Percentiles rank a stretch among this genome's conserved stretches.
phyloP scores from a whole-genome alignment of 2,888 invertebrate genomes.

The Conops quadrifasciatus region DNA sequence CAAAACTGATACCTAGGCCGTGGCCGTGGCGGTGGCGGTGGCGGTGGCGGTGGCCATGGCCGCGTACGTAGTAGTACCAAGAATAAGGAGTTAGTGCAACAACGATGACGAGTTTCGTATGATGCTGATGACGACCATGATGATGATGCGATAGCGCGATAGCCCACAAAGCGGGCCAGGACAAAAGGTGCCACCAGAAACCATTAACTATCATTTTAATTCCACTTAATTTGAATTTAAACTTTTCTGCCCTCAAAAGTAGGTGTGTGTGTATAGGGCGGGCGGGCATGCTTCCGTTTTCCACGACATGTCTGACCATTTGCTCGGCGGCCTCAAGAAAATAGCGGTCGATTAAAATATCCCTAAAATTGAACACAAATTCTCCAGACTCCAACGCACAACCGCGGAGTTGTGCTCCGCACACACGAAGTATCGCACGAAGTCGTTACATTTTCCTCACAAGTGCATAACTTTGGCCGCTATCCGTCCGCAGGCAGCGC shows the following conservation, averaged over 20 bases:
- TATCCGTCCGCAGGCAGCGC: neutral
- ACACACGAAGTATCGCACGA: neutral
- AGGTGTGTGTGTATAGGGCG: no score
- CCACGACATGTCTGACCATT: no score
- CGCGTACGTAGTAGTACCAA: neutral
- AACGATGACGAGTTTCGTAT: neutral
- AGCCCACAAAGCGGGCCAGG: neutral
- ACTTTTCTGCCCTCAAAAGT: no score
- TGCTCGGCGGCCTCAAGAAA: neutral
- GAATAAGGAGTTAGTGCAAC: neutral
- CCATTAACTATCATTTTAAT: neutral
- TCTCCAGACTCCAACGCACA: neutral
- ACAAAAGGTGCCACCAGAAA: constrained; percentile 19
- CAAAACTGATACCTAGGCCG: constrained; percentile 36
- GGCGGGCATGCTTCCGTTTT: no score
- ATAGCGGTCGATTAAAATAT: neutral
- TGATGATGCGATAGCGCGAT: neutral
- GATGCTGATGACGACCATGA: constrained; percentile 1
- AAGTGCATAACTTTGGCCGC: constrained; percentile 24
- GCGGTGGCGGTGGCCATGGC: neutral
- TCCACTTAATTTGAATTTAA: no score
- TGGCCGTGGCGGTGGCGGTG: no score
- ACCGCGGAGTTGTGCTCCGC: neutral
- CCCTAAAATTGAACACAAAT: constrained; percentile 6
- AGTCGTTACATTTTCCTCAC: constrained; percentile 16